Evolutionary conservation across 2,113 vertebrate species (phyloP), one percentile per base, ranked within the genome.

Genomic region (Pantherophis guttatus): DNA sequence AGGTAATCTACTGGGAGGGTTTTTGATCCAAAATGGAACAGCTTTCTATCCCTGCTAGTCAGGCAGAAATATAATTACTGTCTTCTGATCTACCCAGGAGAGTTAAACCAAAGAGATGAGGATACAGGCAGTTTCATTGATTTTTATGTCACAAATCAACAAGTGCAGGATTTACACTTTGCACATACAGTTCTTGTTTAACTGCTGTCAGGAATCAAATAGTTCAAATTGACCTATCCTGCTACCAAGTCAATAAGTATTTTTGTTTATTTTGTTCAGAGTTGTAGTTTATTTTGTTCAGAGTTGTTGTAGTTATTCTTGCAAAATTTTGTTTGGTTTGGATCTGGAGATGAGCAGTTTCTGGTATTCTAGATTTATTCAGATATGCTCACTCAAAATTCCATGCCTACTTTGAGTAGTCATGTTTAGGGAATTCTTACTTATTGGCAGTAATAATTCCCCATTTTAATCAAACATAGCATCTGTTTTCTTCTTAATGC

Each of bases 31-130:
- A 97, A 97, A 98, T 97, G 96, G 97, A 97, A 97, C 94, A 95
- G 95, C 97, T 98, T 97, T 96, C 95, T 97, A 93, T 95, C 94
- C 96, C 96, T 94, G 97, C 95, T 98, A 98, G 96, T 97, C 96
- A 98, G 97, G 97, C 97, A 97, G 97, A 98, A 98, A 98, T 97
- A 96, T 97, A 97, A 97, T 98, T 98, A 97, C 94, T 98, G 95
- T 96, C 94, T 96, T 97, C 96, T 97, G 96, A 97, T 97, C 95
- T 97, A 33, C 96, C 97, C 96, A 95, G 95, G 97, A 97, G 96
- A 97, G 95, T 96, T 95, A 97, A 96, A 96, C 93, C 95, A 96
- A 95, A 96, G 97, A 97, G 96, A 95, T 96, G 96, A 96, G 96
- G 96, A 97, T 98, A 98, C 97, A 94, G 96, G 95, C 96, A 95